A percentile compares a stretch with the other conserved stretches of the same genome.
phyloP scores from a whole-genome alignment of 1,140 invertebrate genomes.

The Papilio glaucus region DNA sequence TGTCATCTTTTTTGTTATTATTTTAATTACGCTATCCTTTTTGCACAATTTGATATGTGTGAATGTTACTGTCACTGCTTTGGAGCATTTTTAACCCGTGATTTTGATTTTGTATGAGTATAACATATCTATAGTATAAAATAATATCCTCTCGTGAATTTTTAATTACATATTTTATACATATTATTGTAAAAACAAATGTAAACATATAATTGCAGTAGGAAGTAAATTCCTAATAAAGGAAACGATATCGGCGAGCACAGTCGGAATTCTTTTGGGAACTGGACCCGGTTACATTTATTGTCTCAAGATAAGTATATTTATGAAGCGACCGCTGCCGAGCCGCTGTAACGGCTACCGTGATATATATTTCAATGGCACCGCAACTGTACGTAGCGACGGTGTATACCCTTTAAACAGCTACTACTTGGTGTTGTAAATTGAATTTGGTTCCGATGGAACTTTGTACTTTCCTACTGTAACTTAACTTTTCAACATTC shows the following conservation, averaged over 20 bases:
- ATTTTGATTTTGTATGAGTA: too few species aligned
- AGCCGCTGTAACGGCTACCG: constrained; percentile 20
- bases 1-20: too few species aligned
- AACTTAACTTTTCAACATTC: background rate
- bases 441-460: background rate
- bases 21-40: too few species aligned
- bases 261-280: constrained; percentile 17
- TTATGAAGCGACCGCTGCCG: constrained; percentile 11
- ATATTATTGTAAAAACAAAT: background rate
- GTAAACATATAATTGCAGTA: background rate
- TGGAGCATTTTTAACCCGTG: too few species aligned
- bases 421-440: constrained; percentile 11
- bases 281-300: constrained; percentile 17
- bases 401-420: background rate
- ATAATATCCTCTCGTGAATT: too few species aligned
- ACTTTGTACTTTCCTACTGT: background rate
- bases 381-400: background rate
- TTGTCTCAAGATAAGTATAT: constrained; percentile 22
- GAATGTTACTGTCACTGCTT: too few species aligned
- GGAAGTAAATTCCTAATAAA: constrained; percentile 22
- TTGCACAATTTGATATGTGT: too few species aligned
- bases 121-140: too few species aligned
- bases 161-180: too few species aligned
- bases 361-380: constrained; percentile 15
- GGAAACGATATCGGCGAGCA: constrained; percentile 25